Evolutionary conservation across 2,797 vertebrate species (phyloP), one percentile per base, ranked within the genome.

Genomic region (Lagodon rhomboides): DNA sequence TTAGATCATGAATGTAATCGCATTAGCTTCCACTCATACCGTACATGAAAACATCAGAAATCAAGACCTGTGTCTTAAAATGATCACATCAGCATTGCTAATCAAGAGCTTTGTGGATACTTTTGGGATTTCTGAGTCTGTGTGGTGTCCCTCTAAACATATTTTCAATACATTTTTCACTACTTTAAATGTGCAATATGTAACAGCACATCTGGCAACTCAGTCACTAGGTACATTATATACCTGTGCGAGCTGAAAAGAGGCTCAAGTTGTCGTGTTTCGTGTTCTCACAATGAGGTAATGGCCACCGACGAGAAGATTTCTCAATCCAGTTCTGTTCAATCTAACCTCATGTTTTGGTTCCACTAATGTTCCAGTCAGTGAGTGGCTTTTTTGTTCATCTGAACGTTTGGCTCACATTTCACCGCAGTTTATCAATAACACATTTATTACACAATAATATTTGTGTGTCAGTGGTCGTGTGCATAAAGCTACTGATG

Each of bases 371-470:
- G 51, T 68, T 68, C 51, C 22, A 55, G 65, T 22, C 62, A 68
- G 46, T 47, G 12, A 77, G 34, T 16, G n/a, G 50, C 49, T 63
- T 55, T 72, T 75, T 72, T 54, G 51, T 60, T 79, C 44, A 61
- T 76, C 64, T 59, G 47, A 63, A 72, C 47, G 22, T 66, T 16
- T 66, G 69, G 50, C 54, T 68, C 41, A 13, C 25, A 47, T 50
- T 43, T 56, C 10, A 78, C 58, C 30, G 7, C 49, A 62, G 18
- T 50, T 68, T 55, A 77, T 83, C 66, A 50, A 60, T 22, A 71
- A 74, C 64, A 79, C 75, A 79, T 75, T 68, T 73, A 30, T 72
- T 30, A 50, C 46, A 51, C 53, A 66, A 77, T 44, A 41, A 18
- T 20, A 64, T 54, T 20, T 55, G 30, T 53, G 62, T 51, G 61